Conservation (phyloP, 1,140 invertebrate species). For the Drosophila leontia region DNA sequence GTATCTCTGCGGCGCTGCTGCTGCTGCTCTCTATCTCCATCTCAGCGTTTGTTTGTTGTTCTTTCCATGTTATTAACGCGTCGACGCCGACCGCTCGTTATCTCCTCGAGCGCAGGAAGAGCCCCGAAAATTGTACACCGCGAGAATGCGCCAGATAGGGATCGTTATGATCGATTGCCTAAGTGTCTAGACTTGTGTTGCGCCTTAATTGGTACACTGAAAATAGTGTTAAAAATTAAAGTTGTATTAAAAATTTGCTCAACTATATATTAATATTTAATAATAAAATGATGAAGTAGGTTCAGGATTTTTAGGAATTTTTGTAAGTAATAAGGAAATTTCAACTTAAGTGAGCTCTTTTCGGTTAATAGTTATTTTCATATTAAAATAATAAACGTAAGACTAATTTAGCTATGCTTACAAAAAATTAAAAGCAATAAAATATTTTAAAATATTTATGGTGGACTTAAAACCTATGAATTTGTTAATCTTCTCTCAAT, state of each 20-base stretch:
- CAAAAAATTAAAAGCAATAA: no score
- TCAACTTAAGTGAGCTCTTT: no score
- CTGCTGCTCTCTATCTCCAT: slow-evolving; percentile 20
- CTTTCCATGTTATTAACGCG: slow-evolving; percentile 23
- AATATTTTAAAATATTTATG: background rate
- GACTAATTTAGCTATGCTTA: no score
- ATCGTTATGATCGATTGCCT: slow-evolving; percentile 23
- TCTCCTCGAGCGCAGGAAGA: slow-evolving; percentile 27
- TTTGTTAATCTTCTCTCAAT: slow-evolving; percentile 9
- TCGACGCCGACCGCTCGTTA: slow-evolving; percentile 54
- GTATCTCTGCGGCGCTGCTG: slow-evolving; percentile 26
- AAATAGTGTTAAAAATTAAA: background rate
- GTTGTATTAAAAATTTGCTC: no score
- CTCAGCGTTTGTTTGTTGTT: slow-evolving; percentile 1
- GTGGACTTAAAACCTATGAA: background rate
- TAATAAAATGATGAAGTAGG: no score
- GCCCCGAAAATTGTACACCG: slow-evolving; percentile 48
- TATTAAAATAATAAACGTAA: no score
- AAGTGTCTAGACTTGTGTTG: slow-evolving; percentile 21
- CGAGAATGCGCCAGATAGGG: slow-evolving; percentile 9
- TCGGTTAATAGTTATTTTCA: no score
- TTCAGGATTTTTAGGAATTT: no score
- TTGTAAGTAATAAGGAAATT: no score
- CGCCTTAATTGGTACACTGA: background rate
- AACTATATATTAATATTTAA: no score